Percentiles rank a stretch among this genome's conserved stretches.
Evolutionary conservation across 2,113 vertebrate genomes (phyloP).

Genomic region (Engystomops pustulosus): DNA sequence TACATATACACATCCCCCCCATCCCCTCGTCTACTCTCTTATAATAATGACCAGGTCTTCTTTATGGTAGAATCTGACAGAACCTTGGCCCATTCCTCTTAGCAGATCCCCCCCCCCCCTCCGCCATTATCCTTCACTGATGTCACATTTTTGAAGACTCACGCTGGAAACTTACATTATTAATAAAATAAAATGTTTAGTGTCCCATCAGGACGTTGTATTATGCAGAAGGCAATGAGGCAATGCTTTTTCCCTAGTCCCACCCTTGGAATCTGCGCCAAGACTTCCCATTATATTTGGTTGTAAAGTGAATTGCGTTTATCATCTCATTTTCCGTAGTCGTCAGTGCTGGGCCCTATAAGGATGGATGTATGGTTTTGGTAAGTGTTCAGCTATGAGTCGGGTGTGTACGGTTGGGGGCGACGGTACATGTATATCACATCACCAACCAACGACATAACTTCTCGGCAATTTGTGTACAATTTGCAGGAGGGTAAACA

Average conservation of each 20-base stretch:
- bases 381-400: constrained; percentile 9
- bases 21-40: no score
- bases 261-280: constrained; percentile 20
- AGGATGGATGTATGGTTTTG: neutral
- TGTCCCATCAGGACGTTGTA: constrained; percentile 26
- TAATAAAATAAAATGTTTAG: constrained; percentile 33
- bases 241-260: constrained; percentile 17
- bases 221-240: constrained; percentile 25
- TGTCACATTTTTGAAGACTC: neutral
- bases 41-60: no score
- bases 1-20: no score
- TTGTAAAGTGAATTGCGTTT: constrained; percentile 37
- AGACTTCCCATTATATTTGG: constrained; percentile 49
- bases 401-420: neutral
- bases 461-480: constrained; percentile 14
- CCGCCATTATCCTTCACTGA: neutral
- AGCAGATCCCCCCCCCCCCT: neutral
- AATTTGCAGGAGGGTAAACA: constrained; percentile 16
- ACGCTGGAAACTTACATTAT: constrained; percentile 17
- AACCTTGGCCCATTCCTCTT: neutral
- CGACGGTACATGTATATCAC: neutral
- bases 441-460: constrained; percentile 1
- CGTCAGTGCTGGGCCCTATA: constrained; percentile 6
- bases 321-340: constrained; percentile 28
- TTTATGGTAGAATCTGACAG: no score